Base-by-base conservation (phyloP, 2,888 invertebrate species). In the Dolichopus griseipennis region DNA sequence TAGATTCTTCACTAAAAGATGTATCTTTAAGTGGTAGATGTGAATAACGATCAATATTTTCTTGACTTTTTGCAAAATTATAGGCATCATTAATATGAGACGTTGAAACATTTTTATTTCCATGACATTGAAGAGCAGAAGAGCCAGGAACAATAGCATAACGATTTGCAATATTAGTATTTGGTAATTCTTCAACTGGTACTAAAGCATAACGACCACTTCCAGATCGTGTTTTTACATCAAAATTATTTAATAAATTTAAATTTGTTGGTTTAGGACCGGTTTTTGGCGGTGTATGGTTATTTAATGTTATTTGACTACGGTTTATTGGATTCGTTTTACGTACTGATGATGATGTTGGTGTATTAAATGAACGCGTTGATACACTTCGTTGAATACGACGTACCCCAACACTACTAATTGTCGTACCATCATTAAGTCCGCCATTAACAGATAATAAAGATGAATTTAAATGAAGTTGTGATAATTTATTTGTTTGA, bases 171-270 rank as follows among this genome's bases (percentile, higher is more conserved):
- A 74, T 75, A 20, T 71, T 72, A 20, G 72, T 41, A 41, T 67
- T 68, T 61, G 77, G 73, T 63, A 80, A 74, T 68, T 81, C 81
- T 70, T 82, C 82, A 2, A 82, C 82, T 0, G 86, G 85, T 72
- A 85, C 86, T 72, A 85, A 81, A 2, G 86, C 84, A 72, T 75
- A 83, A 78, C 79, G 78, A 21, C 75, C 83, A 81, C 75, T 83
- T 78, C 74, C 83, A 76, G 74, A 73, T 61, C 75, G 74, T 12
- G n/a, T 4, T 20, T 21, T 33, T 27, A 61, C 9, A 15, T 41
- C 37, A 52, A 21, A 65, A 5, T 27, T 6, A 20, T 37, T 18
- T 69, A 68, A 66, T 27, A 64, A 67, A n/a, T 27, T 68, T 21
- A 67, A 67, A 71, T 43, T 69, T 65, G 66, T 66, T 33, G 71